Conservation (phyloP, 2,113 vertebrate species). For the Neogale vison region DNA sequence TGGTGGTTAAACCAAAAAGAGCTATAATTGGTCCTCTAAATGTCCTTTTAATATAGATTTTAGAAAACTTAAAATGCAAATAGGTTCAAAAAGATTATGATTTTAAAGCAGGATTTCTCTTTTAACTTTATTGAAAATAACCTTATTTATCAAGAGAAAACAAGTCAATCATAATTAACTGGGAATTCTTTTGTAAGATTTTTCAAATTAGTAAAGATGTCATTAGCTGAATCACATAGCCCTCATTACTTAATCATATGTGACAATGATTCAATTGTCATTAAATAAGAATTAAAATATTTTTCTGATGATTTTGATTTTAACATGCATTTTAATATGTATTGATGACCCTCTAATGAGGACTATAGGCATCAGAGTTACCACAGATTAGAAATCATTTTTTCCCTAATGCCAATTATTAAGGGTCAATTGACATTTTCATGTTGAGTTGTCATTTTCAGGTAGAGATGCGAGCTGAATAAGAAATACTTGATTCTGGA, state of each 20-base stretch:
- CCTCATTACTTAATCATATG: conserved; percentile 45
- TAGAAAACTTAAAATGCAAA: neutral
- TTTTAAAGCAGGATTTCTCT: conserved; percentile 34
- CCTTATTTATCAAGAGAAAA: conserved; percentile 40
- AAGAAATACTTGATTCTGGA: conserved; percentile 53
- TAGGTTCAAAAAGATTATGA: conserved; percentile 29
- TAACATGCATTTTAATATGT: conserved; percentile 78
- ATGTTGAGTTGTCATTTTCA: conserved; percentile 63
- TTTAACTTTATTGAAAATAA: conserved; percentile 35
- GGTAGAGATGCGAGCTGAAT: conserved; percentile 44
- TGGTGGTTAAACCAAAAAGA: neutral
- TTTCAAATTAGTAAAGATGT: conserved; percentile 77
- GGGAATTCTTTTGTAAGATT: conserved; percentile 39
- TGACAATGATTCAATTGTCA: conserved; percentile 73
- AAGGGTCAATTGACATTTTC: conserved; percentile 65
- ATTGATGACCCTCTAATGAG: conserved; percentile 76
- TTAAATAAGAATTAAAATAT: conserved; percentile 85
- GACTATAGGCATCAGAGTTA: conserved; percentile 72
- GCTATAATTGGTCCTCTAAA: neutral
- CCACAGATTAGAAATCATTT: conserved; percentile 79
- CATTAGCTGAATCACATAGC: conserved; percentile 50
- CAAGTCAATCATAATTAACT: conserved; percentile 46
- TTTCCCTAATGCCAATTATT: conserved; percentile 53
- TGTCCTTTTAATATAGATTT: conserved; percentile 9
- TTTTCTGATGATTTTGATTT: conserved; percentile 83